Percentiles rank a stretch among this genome's conserved stretches.
Conservation (phyloP, 2,888 invertebrate genomes). For the Cosmia trapezina region DNA sequence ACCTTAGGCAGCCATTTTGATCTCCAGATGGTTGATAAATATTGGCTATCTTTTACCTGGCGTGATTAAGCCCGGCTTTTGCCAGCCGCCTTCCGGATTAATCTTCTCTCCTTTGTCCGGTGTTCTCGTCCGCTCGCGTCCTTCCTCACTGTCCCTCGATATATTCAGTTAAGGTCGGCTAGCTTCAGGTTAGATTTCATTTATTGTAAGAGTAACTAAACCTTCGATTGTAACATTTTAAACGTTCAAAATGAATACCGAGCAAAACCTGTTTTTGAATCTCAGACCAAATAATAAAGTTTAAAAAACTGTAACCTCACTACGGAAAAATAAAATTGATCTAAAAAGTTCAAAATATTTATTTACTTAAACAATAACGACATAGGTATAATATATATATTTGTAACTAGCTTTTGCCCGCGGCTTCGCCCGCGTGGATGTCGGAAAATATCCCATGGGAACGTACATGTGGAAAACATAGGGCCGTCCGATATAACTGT, state of each 20-base stretch:
- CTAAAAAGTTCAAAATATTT: too few relatives aligned
- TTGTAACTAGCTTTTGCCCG: too few relatives aligned
- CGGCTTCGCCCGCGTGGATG: too few relatives aligned
- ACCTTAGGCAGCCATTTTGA: conserved; percentile 23
- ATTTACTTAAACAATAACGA: too few relatives aligned
- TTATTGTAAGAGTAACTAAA: not conserved
- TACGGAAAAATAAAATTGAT: too few relatives aligned
- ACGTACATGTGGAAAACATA: too few relatives aligned
- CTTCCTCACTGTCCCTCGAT: conserved; percentile 22
- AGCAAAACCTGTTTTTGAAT: not conserved
- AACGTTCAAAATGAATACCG: not conserved
- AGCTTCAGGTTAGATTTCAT: conserved; percentile 11
- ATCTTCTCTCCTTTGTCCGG: conserved; percentile 51
- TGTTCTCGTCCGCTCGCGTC: conserved; percentile 21
- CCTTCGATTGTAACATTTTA: not conserved
- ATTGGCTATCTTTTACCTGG: conserved; percentile 59
- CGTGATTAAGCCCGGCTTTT: conserved; percentile 59
- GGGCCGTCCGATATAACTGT: too few relatives aligned
- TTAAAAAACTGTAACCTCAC: too few relatives aligned
- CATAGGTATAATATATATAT: too few relatives aligned
- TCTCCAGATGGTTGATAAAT: conserved; percentile 48
- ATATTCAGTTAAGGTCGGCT: conserved; percentile 15
- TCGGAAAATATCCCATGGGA: too few relatives aligned
- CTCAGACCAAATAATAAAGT: too few relatives aligned
- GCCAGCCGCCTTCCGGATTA: conserved; percentile 55